These are phyloP conservation scores for Manis javanica DNA, from an alignment of 2,797 vertebrate species.

Conservation along the genomic window DNA sequence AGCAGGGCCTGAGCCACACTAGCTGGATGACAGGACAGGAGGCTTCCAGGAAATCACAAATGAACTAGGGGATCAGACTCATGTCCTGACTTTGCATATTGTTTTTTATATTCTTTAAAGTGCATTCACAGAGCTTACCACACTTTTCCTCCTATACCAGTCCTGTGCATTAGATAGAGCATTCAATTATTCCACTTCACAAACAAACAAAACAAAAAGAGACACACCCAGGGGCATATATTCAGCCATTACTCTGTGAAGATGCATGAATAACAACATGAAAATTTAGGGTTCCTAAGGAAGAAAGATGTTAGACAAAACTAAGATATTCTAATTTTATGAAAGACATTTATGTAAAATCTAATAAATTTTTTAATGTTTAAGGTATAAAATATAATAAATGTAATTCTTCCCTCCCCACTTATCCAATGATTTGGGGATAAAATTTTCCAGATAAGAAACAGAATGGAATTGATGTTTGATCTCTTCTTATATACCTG, in stretches of 20 bases:
- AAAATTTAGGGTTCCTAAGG: neutral
- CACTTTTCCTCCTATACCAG: neutral
- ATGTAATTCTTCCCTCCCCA: neutral
- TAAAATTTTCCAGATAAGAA: constrained; percentile 9
- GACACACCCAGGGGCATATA: neutral
- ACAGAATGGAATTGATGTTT: neutral
- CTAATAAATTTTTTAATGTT: neutral
- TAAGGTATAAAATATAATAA: neutral
- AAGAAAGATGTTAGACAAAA: neutral
- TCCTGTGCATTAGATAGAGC: neutral
- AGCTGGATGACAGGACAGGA: accelerated
- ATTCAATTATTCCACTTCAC: neutral
- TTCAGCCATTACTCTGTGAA: neutral
- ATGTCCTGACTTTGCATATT: neutral
- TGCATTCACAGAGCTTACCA: neutral
- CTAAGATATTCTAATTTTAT: neutral
- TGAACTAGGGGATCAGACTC: neutral
- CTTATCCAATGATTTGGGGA: neutral
- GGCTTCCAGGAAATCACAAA: neutral
- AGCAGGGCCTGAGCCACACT: neutral
- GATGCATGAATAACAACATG: neutral
- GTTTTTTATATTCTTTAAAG: neutral
- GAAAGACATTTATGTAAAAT: neutral
- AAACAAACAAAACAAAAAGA: constrained; percentile 1
- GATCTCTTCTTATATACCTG: neutral